phyloP scores from a whole-genome alignment of 1,140 invertebrate species.

The Sycophaga agraensis region DNA sequence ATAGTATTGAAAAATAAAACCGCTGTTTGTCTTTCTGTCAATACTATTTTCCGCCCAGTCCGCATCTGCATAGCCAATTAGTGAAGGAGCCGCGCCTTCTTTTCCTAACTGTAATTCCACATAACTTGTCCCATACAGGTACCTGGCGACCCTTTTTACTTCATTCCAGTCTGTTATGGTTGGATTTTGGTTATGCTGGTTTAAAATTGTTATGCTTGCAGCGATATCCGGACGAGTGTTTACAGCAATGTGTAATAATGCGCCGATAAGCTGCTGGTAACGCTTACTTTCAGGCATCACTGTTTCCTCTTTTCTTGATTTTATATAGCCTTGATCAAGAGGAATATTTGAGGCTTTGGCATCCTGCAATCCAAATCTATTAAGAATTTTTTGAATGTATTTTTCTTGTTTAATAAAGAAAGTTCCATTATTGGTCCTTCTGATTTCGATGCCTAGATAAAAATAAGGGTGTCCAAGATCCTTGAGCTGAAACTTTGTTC shows the following conservation, averaged over 20 bases:
- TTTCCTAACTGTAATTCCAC: background rate
- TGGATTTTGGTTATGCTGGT: too few relatives aligned
- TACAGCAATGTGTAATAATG: too few relatives aligned
- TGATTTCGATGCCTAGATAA: background rate
- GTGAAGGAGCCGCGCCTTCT: too few relatives aligned
- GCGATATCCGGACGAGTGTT: too few relatives aligned
- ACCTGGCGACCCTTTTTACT: slow-evolving; percentile 39
- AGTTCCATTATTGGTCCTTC: background rate
- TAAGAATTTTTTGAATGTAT: background rate
- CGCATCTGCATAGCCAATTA: too few relatives aligned
- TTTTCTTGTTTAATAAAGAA: too few relatives aligned
- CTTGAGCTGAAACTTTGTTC: background rate
- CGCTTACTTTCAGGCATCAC: background rate
- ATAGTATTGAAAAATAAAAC: slow-evolving; percentile 23
- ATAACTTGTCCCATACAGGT: slow-evolving; percentile 37
- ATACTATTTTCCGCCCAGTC: too few relatives aligned
- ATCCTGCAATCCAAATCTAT: background rate
- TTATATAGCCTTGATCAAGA: too few relatives aligned
- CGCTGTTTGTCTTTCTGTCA: slow-evolving; percentile 27
- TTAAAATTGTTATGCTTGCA: too few relatives aligned
- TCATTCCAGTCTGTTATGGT: too few relatives aligned
- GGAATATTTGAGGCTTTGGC: background rate
- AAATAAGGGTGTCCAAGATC: background rate
- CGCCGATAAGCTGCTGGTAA: too few relatives aligned
- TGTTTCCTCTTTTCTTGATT: background rate